A percentile compares a stretch with the other conserved stretches of the same genome.
Conservation (phyloP, 2,113 vertebrate genomes). For the Trichomycterus rosablanca region DNA sequence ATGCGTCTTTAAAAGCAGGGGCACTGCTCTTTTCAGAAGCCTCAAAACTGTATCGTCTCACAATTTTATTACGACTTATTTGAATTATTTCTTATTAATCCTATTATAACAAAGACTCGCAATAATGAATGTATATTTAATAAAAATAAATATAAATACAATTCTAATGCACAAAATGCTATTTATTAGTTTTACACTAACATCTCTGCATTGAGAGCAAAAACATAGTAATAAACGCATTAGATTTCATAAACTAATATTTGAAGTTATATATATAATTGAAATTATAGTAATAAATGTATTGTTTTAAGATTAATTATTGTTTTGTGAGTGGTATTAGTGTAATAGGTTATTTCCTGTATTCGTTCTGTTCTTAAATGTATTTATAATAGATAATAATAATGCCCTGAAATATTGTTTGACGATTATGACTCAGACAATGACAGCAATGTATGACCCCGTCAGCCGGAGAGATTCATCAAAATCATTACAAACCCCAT, state of each 20-base stretch:
- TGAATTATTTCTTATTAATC: not conserved
- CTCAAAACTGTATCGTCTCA: not conserved
- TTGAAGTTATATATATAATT: no score
- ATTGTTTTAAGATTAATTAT: no score
- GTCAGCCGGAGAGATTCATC: constrained; percentile 44
- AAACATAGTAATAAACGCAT: not conserved
- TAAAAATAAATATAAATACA: no score
- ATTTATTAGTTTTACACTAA: not conserved
- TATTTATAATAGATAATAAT: constrained; percentile 27
- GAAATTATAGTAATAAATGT: no score
- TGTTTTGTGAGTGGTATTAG: no score
- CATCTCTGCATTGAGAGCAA: not conserved
- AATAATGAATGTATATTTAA: not conserved
- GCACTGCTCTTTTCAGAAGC: constrained; percentile 38
- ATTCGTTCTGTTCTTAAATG: constrained; percentile 4
- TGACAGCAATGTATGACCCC: constrained; percentile 47
- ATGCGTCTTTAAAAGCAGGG: constrained; percentile 69
- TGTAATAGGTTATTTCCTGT: not conserved
- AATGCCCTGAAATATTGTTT: constrained; percentile 42
- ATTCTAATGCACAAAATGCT: no score
- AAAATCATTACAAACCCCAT: constrained; percentile 44
- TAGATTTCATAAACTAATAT: no score
- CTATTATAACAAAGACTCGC: not conserved
- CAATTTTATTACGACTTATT: constrained; percentile 4
- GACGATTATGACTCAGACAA: constrained; percentile 37